A percentile compares a stretch with the other conserved stretches of the same genome.
phyloP scores from a whole-genome alignment of 2,113 vertebrate genomes.

The Stigmatopora nigra region DNA sequence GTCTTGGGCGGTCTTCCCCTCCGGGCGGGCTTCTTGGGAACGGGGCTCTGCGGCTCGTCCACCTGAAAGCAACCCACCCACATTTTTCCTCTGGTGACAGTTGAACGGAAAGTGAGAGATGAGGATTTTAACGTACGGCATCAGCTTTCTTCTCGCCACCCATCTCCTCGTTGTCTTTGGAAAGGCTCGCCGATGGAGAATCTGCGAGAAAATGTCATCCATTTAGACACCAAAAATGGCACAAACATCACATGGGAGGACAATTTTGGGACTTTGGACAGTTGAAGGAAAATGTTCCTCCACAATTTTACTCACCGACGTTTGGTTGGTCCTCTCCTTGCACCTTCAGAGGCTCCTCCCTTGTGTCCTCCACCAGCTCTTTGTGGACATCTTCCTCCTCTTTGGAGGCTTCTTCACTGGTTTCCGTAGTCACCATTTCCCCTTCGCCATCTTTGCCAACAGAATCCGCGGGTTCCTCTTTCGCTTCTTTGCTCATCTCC shows the following conservation, averaged over 20 bases:
- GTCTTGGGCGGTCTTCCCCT: conserved; percentile 61
- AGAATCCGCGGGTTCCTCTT: background rate
- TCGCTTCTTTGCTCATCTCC: background rate
- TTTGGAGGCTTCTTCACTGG: background rate
- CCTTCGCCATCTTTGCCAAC: background rate
- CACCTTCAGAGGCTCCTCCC: background rate
- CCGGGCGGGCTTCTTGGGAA: conserved; percentile 50
- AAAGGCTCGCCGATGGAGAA: conserved; percentile 22
- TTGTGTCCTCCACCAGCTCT: background rate
- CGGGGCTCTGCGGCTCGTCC: conserved; percentile 40
- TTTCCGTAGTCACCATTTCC: background rate
- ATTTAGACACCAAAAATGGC: background rate
- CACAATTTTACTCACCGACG: background rate
- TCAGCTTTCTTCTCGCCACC: conserved; percentile 36
- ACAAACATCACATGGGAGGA: too few species aligned
- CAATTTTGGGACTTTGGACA: too few species aligned
- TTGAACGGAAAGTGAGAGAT: background rate
- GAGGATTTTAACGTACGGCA: conserved; percentile 34
- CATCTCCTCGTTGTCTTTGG: conserved; percentile 39
- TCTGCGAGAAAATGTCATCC: conserved; percentile 3
- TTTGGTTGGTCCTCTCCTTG: background rate
- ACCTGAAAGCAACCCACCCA: conserved; percentile 2
- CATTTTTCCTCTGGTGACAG: background rate
- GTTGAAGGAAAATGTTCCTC: too few species aligned
- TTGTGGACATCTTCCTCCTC: background rate